phyloP scores from a whole-genome alignment of 2,113 vertebrate species.

The Centropus unirufus region DNA sequence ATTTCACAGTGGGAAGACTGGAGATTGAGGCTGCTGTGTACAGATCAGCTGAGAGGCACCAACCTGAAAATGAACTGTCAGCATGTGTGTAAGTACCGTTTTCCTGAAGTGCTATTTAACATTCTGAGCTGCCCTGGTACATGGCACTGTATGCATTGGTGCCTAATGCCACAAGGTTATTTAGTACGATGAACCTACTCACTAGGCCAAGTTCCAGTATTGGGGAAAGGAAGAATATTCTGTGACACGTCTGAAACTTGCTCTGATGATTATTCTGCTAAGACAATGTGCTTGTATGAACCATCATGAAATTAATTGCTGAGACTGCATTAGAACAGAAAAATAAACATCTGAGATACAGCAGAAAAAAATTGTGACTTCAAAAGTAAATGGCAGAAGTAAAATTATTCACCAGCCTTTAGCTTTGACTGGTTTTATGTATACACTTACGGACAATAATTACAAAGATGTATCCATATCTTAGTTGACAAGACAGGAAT shows the following conservation, averaged over 20 bases:
- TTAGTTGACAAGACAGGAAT: background rate
- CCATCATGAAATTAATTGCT: background rate
- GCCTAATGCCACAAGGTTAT: background rate
- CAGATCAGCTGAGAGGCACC: slow-evolving; percentile 49
- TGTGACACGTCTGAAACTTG: background rate
- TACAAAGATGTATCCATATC: background rate
- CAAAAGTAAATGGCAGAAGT: background rate
- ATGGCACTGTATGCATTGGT: background rate
- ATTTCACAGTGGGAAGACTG: slow-evolving; percentile 77
- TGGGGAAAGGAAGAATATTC: background rate
- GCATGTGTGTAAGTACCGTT: slow-evolving; percentile 71
- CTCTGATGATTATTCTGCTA: background rate
- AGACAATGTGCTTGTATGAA: background rate
- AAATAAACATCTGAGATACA: background rate
- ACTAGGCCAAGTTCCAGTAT: background rate
- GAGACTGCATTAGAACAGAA: background rate
- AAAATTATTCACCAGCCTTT: background rate
- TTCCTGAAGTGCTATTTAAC: slow-evolving; percentile 64
- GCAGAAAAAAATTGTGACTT: background rate
- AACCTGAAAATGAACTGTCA: slow-evolving; percentile 79
- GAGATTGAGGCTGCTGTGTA: slow-evolving; percentile 67
- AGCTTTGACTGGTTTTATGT: background rate
- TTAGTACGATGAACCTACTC: background rate
- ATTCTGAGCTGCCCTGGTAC: background rate
- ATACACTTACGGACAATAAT: background rate